A percentile compares a stretch with the other conserved stretches of the same genome.
Evolutionary conservation across 2,113 vertebrate species (phyloP).

Genomic region (Peromyscus leucopus): DNA sequence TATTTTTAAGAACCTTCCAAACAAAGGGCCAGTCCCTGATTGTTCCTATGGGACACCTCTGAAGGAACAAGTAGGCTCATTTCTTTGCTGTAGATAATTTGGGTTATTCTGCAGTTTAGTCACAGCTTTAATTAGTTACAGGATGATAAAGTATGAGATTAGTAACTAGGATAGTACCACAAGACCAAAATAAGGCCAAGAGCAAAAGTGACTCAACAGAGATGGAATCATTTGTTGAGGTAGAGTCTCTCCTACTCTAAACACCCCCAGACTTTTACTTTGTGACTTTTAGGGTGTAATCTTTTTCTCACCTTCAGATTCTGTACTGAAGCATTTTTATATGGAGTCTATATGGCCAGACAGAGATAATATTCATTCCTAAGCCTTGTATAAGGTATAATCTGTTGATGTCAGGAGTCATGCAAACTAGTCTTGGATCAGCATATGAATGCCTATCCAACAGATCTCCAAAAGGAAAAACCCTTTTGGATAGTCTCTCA

Average conservation of each 20-base stretch:
- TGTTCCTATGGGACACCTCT: neutral
- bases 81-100: neutral
- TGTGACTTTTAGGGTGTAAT: neutral
- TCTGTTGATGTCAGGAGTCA: neutral
- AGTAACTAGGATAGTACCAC: neutral
- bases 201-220: neutral
- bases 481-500: neutral
- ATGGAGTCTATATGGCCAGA: neutral
- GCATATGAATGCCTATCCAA: neutral
- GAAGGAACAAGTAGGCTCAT: neutral
- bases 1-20: neutral
- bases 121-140: constrained; percentile 51
- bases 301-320: neutral
- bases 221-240: neutral
- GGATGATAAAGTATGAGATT: constrained; percentile 2
- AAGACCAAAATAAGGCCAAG: neutral
- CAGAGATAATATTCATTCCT: neutral
- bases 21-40: neutral
- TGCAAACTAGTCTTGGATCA: neutral
- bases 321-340: neutral
- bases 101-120: neutral
- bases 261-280: neutral
- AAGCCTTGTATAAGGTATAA: neutral
- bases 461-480: neutral
- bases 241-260: neutral